Evolutionary conservation across 2,113 vertebrate species (phyloP).

Genomic region (Cercocebus atys): DNA sequence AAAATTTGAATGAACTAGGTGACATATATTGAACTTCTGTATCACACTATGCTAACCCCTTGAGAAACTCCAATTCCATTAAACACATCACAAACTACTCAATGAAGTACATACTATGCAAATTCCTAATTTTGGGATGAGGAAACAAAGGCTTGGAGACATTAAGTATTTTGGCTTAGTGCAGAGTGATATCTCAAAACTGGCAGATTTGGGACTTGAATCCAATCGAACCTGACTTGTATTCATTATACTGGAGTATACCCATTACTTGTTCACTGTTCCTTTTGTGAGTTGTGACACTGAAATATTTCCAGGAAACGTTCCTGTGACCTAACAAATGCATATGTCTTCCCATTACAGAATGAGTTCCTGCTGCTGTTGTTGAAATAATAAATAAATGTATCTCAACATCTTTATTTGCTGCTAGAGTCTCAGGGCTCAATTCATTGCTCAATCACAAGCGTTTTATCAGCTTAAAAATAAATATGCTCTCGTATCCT

Average conservation of each 20-base stretch:
- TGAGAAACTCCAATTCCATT: not conserved
- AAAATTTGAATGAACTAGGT: not conserved
- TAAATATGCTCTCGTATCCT: not conserved
- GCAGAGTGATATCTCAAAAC: not conserved
- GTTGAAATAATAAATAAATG: not conserved
- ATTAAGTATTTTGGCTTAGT: no score
- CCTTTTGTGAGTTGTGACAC: not conserved
- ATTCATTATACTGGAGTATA: fast-evolving
- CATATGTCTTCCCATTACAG: not conserved
- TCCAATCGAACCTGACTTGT: not conserved
- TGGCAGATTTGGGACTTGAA: not conserved
- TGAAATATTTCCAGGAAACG: not conserved
- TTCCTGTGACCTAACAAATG: not conserved
- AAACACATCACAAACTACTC: not conserved
- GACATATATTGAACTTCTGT: not conserved
- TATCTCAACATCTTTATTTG: not conserved
- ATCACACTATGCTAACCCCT: not conserved
- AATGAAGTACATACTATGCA: not conserved
- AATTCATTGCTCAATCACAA: not conserved
- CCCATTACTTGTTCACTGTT: no score
- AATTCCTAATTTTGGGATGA: not conserved
- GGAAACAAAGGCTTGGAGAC: not conserved
- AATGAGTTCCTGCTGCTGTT: not conserved
- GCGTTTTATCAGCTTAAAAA: not conserved
- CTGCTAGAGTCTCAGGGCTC: not conserved